Evolutionary conservation across 2,797 vertebrate species (phyloP).

Genomic region (Molossus alvarezi): DNA sequence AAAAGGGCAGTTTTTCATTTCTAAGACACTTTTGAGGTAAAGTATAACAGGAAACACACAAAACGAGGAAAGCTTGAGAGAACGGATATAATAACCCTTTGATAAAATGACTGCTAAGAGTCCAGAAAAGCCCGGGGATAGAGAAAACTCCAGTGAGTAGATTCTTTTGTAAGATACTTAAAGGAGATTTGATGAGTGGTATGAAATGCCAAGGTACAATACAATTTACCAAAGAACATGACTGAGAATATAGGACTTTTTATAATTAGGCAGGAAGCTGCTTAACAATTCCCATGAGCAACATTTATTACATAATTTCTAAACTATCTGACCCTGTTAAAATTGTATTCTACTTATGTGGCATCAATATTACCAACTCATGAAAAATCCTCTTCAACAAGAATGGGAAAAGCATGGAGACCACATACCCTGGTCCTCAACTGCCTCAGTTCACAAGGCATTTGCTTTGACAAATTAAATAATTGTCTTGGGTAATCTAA

Average conservation of each 20-base stretch:
- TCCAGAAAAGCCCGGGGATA: background rate
- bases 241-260: background rate
- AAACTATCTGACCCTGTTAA: background rate
- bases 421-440: background rate
- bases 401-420: background rate
- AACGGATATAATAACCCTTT: background rate
- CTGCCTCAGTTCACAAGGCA: background rate
- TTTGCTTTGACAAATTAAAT: background rate
- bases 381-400: background rate
- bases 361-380: background rate
- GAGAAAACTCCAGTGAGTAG: background rate
- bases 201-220: background rate
- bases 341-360: background rate
- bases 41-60: background rate
- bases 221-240: background rate
- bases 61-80: background rate
- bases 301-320: background rate
- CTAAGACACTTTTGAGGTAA: constrained; percentile 7
- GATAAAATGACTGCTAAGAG: background rate
- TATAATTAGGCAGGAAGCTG: background rate
- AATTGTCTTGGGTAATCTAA: background rate
- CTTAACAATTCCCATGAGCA: background rate
- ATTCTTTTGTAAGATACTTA: background rate
- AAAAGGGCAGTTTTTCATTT: constrained; percentile 52
- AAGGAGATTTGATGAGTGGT: background rate